Evolutionary conservation across 2,888 invertebrate species (phyloP).

Genomic region (Silvanus unidentatus): DNA sequence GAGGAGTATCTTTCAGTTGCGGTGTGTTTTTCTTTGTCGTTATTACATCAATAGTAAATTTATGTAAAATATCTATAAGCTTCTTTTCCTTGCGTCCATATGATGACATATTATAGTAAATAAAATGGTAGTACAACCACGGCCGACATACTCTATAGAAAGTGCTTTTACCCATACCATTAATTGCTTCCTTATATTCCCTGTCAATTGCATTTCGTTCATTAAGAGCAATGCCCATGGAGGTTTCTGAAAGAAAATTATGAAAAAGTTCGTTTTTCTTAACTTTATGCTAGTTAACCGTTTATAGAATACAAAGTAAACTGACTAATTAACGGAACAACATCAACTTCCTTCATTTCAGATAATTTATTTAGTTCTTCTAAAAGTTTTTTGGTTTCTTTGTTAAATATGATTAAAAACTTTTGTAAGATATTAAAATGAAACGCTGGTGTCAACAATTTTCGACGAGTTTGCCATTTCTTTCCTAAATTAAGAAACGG

Average conservation of each 20-base stretch:
- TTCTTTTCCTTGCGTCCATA: not conserved
- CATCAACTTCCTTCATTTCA: too few relatives aligned
- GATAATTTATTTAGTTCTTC: too few relatives aligned
- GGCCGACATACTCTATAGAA: too few relatives aligned
- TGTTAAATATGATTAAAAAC: not conserved
- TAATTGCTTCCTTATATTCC: slow-evolving; percentile 17
- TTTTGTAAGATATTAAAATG: slow-evolving; percentile 3
- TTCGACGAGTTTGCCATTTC: not conserved
- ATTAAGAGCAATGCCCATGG: slow-evolving; percentile 22
- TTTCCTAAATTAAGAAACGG: not conserved
- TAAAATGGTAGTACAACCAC: too few relatives aligned
- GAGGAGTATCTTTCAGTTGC: slow-evolving; percentile 16
- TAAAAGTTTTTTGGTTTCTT: not conserved
- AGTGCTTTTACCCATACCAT: slow-evolving; percentile 19
- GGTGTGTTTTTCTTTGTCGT: slow-evolving; percentile 4
- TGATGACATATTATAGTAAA: too few relatives aligned
- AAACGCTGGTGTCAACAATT: slow-evolving; percentile 2
- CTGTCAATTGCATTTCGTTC: slow-evolving; percentile 7
- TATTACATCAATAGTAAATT: not conserved
- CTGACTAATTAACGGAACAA: too few relatives aligned
- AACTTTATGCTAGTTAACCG: too few relatives aligned
- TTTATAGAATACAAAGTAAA: too few relatives aligned
- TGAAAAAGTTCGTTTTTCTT: too few relatives aligned
- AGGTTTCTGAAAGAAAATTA: slow-evolving; percentile 19
- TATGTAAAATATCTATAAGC: not conserved